A percentile compares a stretch with the other conserved stretches of the same genome.
Evolutionary conservation across 2,113 vertebrate species (phyloP).

Genomic region (Cygnus buccinator): DNA sequence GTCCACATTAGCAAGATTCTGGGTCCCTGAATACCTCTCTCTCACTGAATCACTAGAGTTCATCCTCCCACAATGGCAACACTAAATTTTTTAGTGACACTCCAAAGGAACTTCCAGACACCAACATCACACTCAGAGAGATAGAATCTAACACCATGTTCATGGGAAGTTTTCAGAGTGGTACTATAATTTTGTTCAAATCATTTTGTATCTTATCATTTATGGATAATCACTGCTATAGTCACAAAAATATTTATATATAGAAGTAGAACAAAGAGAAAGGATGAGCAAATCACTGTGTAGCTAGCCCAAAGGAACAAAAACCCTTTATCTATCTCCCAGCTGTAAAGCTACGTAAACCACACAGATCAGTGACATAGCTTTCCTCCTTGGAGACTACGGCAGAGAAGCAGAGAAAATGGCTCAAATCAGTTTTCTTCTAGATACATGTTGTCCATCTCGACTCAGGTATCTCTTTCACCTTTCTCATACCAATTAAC

Average conservation of each 20-base stretch:
- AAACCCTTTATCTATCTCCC: background rate
- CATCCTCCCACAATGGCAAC: background rate
- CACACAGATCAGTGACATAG: background rate
- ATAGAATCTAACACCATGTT: background rate
- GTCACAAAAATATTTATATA: background rate
- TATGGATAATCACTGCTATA: accelerated
- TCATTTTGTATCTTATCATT: background rate
- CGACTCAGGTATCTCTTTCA: background rate
- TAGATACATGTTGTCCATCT: background rate
- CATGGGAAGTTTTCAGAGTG: background rate
- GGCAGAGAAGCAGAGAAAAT: background rate
- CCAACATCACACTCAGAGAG: background rate
- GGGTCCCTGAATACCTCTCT: background rate
- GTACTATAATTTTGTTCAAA: background rate
- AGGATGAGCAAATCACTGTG: background rate
- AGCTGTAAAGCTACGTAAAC: background rate
- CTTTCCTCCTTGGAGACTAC: background rate
- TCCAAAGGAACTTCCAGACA: background rate
- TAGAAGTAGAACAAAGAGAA: background rate
- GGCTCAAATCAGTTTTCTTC: background rate
- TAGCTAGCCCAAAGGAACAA: background rate
- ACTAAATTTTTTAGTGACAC: background rate
- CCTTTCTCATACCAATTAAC: background rate
- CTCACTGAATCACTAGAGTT: background rate
- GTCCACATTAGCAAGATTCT: background rate